phyloP scores from a whole-genome alignment of 2,113 vertebrate species.

The Macaca nemestrina region DNA sequence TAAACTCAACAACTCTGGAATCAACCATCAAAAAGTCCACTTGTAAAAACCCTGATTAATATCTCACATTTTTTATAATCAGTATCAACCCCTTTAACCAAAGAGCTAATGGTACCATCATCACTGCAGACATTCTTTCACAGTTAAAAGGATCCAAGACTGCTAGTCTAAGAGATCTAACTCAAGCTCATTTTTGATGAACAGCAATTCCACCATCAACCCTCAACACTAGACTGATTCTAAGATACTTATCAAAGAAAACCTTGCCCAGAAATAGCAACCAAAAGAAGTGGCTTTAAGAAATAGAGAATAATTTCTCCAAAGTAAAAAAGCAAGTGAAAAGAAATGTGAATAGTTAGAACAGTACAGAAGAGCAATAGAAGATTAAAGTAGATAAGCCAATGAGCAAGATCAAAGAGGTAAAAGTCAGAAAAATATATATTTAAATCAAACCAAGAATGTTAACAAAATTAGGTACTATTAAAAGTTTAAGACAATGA shows the following conservation, averaged over 20 bases:
- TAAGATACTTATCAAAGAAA: background rate
- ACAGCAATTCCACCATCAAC: background rate
- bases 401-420: background rate
- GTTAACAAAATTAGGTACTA: conserved; percentile 18
- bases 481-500: background rate
- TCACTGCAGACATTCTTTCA: background rate
- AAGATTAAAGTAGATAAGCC: background rate
- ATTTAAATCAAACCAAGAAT: conserved; percentile 13
- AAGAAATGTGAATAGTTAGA: conserved; percentile 7
- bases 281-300: background rate
- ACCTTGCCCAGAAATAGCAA: background rate
- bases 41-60: background rate
- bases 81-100: background rate
- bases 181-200: background rate
- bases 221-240: background rate
- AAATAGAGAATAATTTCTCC: background rate
- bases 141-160: background rate
- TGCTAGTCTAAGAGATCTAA: background rate
- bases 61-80: background rate
- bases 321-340: conserved; percentile 27
- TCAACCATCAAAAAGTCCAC: background rate
- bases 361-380: background rate
- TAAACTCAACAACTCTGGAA: background rate
- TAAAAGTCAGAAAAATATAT: background rate
- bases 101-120: background rate